Evolutionary conservation across 2,797 vertebrate genomes (phyloP).

Genomic region (Dromococcyx pavoninus): DNA sequence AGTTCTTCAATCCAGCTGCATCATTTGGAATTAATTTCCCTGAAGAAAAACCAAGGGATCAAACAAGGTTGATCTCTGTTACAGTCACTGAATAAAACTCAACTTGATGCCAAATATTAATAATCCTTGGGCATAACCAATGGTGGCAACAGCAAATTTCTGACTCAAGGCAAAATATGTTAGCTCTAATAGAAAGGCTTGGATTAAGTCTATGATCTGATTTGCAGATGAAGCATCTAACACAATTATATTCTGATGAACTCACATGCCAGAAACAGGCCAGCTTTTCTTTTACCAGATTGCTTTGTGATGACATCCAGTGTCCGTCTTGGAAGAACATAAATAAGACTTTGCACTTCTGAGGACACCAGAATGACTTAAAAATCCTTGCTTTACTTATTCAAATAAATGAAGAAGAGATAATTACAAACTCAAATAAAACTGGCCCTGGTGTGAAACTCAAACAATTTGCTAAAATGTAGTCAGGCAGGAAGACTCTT

Average conservation of each 20-base stretch:
- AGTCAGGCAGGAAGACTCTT: neutral
- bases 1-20: conserved; percentile 32
- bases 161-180: neutral
- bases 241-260: neutral
- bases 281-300: neutral
- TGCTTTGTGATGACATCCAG: neutral
- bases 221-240: neutral
- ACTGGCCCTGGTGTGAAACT: neutral
- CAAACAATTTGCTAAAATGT: neutral
- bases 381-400: neutral
- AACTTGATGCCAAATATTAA: conserved; percentile 52
- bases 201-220: conserved; percentile 4
- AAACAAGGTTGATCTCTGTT: conserved; percentile 38
- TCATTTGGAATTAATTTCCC: conserved; percentile 61
- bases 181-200: neutral
- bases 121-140: conserved; percentile 12
- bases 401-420: neutral
- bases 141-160: conserved; percentile 10
- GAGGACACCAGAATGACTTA: neutral
- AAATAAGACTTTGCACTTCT: neutral
- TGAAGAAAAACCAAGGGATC: conserved; percentile 33
- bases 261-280: neutral
- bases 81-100: conserved; percentile 41
- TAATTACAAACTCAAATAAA: neutral
- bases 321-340: neutral